Base-by-base conservation (phyloP, 2,797 vertebrate species). In the Rhinogobio ventralis region DNA sequence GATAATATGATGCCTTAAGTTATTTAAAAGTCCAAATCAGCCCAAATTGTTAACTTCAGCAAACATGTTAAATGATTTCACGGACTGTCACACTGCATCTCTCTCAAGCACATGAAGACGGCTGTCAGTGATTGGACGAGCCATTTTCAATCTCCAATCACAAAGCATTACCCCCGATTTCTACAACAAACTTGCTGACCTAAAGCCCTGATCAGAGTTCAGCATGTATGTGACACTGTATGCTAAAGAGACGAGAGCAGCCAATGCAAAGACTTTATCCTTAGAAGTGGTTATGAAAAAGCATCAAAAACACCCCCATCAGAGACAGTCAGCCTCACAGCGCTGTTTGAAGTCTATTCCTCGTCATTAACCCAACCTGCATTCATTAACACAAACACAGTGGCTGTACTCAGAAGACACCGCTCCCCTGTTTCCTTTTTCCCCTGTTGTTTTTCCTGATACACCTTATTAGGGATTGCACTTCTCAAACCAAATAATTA, bases 311-410 rank as follows among this genome's bases (percentile, higher is more conserved):
- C 81, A 73, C 76, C 81, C 66, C 45, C 85, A 85, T 82, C 86
- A 81, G 23, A 79, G 75, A 64, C 45, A 64, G 81, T 77, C 45
- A 45, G 55, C 53, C 81, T 89, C 79, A 77, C 60, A 33, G 49
- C 46, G 14, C 53, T 67, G 86, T 88, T 87, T 85, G 84, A 87
- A 88, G 87, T 86, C 79, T 86, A 85, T 77, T 75, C 79, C 66
- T 83, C 68, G 57, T 87, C 89, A 83, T 85, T 87, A 86, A 86
- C 74, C 79, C 49, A 71, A 82, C 87, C 82, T 87, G 74, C 82
- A 82, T 86, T 84, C 86, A 84, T 86, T 84, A 84, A 82, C 84
- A 86, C 83, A 89, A 74, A 84, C 86, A 87, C 82, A 64, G 75
- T 83, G 75, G 39, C 62, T 83, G 39, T 53, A 74, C 83, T 86